These are phyloP conservation scores for Pionites leucogaster DNA, from an alignment of 2,113 vertebrate genomes.

Conservation along the genomic window DNA sequence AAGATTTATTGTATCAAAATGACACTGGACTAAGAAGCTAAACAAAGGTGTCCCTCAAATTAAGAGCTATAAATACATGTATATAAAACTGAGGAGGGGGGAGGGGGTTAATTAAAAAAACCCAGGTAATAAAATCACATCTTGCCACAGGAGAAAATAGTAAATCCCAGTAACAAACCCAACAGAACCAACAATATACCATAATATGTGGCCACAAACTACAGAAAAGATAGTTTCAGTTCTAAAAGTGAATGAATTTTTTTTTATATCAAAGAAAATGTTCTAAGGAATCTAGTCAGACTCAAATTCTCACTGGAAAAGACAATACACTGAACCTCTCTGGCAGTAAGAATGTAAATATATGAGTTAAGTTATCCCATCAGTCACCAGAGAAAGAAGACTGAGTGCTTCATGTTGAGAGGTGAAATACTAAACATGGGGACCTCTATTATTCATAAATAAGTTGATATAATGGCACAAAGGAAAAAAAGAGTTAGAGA, in stretches of 20 bases:
- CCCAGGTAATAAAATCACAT: neutral
- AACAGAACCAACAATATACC: neutral
- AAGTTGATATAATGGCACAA: conserved; percentile 21
- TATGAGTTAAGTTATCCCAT: neutral
- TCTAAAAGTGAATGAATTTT: neutral
- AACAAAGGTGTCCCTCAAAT: neutral
- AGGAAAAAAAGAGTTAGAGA: neutral
- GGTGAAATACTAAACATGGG: conserved; percentile 26
- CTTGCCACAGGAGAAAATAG: neutral
- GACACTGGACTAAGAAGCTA: neutral
- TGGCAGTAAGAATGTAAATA: conserved; percentile 26
- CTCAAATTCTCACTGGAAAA: conserved; percentile 13
- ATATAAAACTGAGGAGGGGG: neutral
- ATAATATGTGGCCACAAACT: neutral
- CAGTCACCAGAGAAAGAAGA: conserved; percentile 32
- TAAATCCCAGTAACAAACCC: neutral
- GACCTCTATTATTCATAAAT: conserved; percentile 45
- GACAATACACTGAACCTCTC: neutral
- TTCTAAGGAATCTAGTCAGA: conserved; percentile 10
- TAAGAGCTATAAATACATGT: neutral
- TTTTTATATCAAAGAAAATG: neutral
- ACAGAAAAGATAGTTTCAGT: neutral
- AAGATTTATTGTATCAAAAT: neutral
- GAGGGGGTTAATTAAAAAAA: neutral
- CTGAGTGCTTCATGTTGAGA: conserved; percentile 11